Evolutionary conservation across 2,113 vertebrate species (phyloP).

Genomic region (Pristiophorus japonicus): DNA sequence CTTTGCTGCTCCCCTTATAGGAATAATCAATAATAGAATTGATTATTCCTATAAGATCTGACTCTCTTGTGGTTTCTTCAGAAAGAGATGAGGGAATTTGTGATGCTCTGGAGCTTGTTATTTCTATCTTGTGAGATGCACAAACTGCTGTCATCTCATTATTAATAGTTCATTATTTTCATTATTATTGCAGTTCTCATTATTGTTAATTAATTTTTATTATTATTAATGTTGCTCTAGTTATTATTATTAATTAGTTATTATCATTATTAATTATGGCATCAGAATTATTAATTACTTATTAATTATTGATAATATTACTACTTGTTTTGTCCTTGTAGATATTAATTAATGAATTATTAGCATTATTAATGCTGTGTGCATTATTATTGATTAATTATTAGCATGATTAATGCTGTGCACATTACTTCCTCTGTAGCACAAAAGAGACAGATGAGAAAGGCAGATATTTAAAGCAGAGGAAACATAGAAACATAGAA

Average conservation of each 20-base stretch:
- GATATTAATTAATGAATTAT: background rate
- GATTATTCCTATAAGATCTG: background rate
- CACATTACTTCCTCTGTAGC: background rate
- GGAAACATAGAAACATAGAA: too few species aligned
- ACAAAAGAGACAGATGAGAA: background rate
- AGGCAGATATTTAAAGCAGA: background rate
- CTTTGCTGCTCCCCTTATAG: too few species aligned
- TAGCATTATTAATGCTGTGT: background rate
- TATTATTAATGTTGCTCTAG: background rate
- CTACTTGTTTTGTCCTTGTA: background rate
- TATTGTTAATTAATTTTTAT: background rate
- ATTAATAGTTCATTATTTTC: background rate
- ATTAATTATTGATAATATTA: background rate
- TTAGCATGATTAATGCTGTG: background rate
- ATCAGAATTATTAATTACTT: background rate
- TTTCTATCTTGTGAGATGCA: background rate
- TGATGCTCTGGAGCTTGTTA: background rate
- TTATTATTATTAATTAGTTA: background rate
- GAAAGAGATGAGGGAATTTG: background rate
- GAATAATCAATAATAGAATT: too few species aligned
- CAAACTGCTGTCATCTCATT: background rate
- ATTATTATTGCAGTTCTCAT: background rate
- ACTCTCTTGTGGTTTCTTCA: background rate
- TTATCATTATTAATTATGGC: background rate
- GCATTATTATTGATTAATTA: slow-evolving; percentile 14